A percentile compares a stretch with the other conserved stretches of the same genome.
Conservation (phyloP, 1,140 invertebrate genomes). For the Triops longicaudatus region DNA sequence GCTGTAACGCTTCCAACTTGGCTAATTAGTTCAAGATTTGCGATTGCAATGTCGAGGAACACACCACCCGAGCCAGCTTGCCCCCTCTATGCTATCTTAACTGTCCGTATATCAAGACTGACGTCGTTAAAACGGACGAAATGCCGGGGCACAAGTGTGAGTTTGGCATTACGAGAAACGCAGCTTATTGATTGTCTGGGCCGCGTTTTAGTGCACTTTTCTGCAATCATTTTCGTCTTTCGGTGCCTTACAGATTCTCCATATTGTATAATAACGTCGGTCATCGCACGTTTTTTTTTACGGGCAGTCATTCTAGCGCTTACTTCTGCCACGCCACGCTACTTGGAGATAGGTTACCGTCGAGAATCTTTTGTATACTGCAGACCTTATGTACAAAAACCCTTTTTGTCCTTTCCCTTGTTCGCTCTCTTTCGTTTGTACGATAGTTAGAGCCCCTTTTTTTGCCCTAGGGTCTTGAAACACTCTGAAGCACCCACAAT, state of each 20-base stretch:
- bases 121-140: not conserved
- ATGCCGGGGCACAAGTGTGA: not conserved
- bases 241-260: not conserved
- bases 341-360: not conserved
- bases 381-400: not conserved
- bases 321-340: not conserved
- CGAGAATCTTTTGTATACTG: not conserved
- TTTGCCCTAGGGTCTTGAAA: not conserved
- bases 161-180: not conserved
- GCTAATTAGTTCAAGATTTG: not conserved
- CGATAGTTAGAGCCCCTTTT: not conserved
- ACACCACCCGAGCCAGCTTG: not conserved
- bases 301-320: not conserved
- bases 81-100: not conserved
- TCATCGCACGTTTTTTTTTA: not conserved
- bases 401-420: not conserved
- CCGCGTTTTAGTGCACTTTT: not conserved
- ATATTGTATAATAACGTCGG: not conserved
- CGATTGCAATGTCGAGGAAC: not conserved
- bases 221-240: not conserved
- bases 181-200: not conserved
- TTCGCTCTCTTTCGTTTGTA: not conserved
- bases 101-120: not conserved
- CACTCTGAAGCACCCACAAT: not conserved
- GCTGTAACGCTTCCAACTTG: not conserved